Evolutionary conservation across 2,888 invertebrate species (phyloP).

Genomic region (Pollenia amentaria): DNA sequence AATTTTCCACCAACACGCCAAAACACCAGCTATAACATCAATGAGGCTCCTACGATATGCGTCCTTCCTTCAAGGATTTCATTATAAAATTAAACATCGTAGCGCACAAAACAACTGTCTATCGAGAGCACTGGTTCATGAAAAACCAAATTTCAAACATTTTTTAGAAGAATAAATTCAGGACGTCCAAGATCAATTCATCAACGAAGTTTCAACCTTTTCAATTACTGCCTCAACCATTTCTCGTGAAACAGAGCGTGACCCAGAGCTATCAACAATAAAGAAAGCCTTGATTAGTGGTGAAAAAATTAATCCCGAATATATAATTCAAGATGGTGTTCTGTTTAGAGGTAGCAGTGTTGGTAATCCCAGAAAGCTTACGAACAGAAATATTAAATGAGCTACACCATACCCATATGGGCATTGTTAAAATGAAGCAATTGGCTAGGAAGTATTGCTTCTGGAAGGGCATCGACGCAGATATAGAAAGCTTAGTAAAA

Average conservation of each 20-base stretch:
- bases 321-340: background rate
- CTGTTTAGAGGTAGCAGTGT: no score
- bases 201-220: conserved; percentile 26
- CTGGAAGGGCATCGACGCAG: conserved; percentile 77
- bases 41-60: background rate
- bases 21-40: background rate
- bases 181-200: no score
- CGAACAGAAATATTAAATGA: conserved; percentile 53
- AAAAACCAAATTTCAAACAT: no score
- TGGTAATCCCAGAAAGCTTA: background rate
- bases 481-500: conserved; percentile 75
- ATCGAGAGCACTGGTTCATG: no score
- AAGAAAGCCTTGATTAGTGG: background rate
- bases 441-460: conserved; percentile 76
- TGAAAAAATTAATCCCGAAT: no score
- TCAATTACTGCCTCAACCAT: conserved; percentile 23
- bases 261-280: conserved; percentile 2
- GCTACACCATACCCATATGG: conserved; percentile 13
- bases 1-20: conserved; percentile 10
- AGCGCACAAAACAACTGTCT: background rate
- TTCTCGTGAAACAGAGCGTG: conserved; percentile 9
- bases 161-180: no score
- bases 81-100: background rate
- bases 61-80: background rate
- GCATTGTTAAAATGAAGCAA: conserved; percentile 78